These are phyloP conservation scores for Eumaeus atala DNA, from an alignment of 1,140 invertebrate species.

Conservation along the genomic window DNA sequence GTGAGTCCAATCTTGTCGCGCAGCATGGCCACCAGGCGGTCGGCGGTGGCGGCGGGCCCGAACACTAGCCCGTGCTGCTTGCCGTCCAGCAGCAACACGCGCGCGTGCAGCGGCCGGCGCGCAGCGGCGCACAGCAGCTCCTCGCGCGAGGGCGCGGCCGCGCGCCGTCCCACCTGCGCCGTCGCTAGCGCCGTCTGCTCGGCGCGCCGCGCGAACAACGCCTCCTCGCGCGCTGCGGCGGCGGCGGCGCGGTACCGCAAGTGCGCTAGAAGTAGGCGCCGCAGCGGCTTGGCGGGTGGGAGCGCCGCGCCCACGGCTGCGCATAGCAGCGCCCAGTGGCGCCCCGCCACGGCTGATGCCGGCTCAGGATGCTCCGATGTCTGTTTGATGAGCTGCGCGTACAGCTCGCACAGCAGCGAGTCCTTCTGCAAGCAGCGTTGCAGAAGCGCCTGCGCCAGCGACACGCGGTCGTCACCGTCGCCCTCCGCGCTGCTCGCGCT, in stretches of 20 bases:
- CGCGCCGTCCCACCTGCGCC: conserved; percentile 87
- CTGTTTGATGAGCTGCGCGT: conserved; percentile 91
- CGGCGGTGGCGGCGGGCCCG: conserved; percentile 94
- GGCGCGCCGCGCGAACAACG: conserved; percentile 94
- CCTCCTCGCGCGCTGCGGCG: conserved; percentile 91
- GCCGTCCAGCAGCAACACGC: conserved; percentile 95
- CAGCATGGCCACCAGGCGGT: conserved; percentile 92
- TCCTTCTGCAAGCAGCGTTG: conserved; percentile 94
- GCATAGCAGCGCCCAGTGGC: conserved; percentile 94
- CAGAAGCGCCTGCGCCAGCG: conserved; percentile 90
- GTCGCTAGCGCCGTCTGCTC: conserved; percentile 93
- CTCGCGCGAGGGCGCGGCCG: conserved; percentile 94
- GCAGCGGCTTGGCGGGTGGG: conserved; percentile 86
- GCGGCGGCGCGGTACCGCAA: conserved; percentile 90
- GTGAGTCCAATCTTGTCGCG: conserved; percentile 93
- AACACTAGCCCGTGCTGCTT: conserved; percentile 96
- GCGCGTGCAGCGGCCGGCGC: conserved; percentile 90
- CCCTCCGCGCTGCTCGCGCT: conserved; percentile 66
- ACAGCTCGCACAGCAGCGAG: conserved; percentile 90
- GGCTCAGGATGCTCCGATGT: conserved; percentile 95
- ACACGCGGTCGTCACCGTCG: conserved; percentile 90
- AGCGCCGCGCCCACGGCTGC: conserved; percentile 91
- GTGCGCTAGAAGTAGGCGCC: conserved; percentile 93
- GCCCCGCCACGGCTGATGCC: conserved; percentile 78
- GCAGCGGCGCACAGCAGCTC: conserved; percentile 96